phyloP scores from a whole-genome alignment of 64 coral and sea anemone genomes.

The Cladopsammia gracilis region DNA sequence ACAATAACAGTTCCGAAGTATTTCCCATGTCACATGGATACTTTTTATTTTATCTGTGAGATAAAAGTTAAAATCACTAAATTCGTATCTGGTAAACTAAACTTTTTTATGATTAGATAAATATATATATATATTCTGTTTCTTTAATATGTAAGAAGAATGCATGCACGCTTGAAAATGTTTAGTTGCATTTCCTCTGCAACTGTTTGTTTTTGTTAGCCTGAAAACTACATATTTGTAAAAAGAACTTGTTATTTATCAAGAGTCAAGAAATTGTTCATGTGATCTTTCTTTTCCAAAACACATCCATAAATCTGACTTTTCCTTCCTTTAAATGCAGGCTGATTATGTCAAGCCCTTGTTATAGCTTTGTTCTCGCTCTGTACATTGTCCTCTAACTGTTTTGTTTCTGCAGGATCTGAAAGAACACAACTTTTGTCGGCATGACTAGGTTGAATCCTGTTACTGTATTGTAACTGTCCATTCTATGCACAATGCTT shows the following conservation, averaged over 20 bases:
- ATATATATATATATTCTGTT: conserved; percentile 9
- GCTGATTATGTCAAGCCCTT: conserved; percentile 20
- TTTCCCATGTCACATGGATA: conserved; percentile 30
- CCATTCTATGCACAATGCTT: not conserved
- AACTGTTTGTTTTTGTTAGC: no score
- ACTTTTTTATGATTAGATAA: not conserved
- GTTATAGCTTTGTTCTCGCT: not conserved
- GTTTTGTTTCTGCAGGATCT: not conserved
- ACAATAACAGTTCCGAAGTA: not conserved
- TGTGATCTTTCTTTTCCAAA: not conserved
- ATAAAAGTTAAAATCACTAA: conserved; percentile 48
- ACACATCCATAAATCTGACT: not conserved
- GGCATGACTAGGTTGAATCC: not conserved
- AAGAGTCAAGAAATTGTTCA: no score
- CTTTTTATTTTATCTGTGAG: conserved; percentile 60
- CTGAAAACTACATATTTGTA: no score
- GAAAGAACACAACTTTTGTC: not conserved
- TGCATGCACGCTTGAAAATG: no score
- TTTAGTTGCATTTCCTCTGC: no score
- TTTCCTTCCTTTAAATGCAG: not conserved
- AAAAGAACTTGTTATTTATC: no score
- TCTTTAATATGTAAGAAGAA: not conserved
- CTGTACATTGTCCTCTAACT: not conserved
- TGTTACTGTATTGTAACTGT: not conserved
- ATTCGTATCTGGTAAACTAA: not conserved